phyloP scores from a whole-genome alignment of 2,113 vertebrate species.

The Aythya baeri region DNA sequence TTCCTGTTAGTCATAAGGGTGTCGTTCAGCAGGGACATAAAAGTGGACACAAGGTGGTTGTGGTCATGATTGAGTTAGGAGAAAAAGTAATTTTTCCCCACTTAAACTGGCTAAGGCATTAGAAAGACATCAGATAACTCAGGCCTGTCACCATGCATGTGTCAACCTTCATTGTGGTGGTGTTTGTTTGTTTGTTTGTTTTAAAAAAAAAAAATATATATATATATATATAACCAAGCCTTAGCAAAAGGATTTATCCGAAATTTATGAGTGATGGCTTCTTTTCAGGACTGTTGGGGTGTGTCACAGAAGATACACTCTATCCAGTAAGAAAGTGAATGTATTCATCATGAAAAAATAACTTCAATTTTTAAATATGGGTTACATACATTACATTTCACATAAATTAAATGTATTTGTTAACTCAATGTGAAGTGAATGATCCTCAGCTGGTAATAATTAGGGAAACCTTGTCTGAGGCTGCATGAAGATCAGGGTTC shows the following conservation, averaged over 20 bases:
- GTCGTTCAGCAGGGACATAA: neutral
- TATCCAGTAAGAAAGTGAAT: constrained; percentile 27
- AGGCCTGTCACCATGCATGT: neutral
- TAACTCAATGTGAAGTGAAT: constrained; percentile 35
- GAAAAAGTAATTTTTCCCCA: neutral
- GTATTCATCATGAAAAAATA: neutral
- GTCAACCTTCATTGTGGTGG: neutral
- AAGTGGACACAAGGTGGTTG: neutral
- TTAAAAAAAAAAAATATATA: neutral
- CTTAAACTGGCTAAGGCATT: neutral
- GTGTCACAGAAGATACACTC: too few species aligned
- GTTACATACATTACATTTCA: constrained; percentile 54
- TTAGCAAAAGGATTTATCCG: constrained; percentile 8
- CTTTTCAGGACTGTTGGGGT: neutral
- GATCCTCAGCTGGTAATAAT: neutral
- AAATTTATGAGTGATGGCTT: constrained; percentile 38
- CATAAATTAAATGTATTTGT: constrained; percentile 52
- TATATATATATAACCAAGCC: neutral
- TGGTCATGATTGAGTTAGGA: neutral
- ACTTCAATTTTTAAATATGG: constrained; percentile 51
- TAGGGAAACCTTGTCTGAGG: neutral
- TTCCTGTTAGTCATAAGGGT: neutral
- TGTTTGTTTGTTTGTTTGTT: too few species aligned
- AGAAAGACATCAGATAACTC: neutral
- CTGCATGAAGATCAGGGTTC: neutral